These are phyloP conservation scores for Centrocercus urophasianus DNA, from an alignment of 2,113 vertebrate species.

Conservation along the genomic window DNA sequence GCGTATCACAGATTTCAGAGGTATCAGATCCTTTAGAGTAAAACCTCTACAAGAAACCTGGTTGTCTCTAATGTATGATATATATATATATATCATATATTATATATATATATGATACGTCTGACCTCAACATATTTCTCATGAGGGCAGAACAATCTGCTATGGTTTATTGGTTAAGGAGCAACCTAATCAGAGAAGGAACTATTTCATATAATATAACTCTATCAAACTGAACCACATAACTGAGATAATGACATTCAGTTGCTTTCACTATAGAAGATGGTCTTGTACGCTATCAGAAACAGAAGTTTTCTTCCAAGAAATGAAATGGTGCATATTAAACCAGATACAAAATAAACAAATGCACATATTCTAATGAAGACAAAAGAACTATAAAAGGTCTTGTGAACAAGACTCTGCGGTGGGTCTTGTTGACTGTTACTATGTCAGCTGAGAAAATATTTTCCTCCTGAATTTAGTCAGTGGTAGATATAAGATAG, in stretches of 20 bases:
- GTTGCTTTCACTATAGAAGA: not conserved
- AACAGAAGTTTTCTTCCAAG: not conserved
- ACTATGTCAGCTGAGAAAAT: not conserved
- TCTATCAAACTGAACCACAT: not conserved
- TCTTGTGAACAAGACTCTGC: not conserved
- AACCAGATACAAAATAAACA: not conserved
- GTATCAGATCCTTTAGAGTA: not conserved
- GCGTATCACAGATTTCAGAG: not conserved
- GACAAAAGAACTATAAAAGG: not conserved
- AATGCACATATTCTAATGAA: not conserved
- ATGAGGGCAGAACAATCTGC: not conserved
- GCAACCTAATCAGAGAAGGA: not conserved
- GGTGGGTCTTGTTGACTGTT: not conserved
- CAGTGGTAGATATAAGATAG: not conserved
- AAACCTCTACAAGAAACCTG: not conserved
- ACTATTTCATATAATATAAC: not conserved
- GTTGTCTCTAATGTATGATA: not conserved
- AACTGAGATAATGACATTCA: not conserved
- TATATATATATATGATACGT: not conserved
- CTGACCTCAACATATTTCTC: not conserved
- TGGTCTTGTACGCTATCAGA: not conserved
- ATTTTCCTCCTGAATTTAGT: not conserved
- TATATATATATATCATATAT: too few species aligned
- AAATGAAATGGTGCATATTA: not conserved
- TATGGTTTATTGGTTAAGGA: not conserved